Percentiles rank a stretch among this genome's conserved stretches.
Evolutionary conservation across 2,888 invertebrate species (phyloP).

Genomic region (Drosophila greeni): DNA sequence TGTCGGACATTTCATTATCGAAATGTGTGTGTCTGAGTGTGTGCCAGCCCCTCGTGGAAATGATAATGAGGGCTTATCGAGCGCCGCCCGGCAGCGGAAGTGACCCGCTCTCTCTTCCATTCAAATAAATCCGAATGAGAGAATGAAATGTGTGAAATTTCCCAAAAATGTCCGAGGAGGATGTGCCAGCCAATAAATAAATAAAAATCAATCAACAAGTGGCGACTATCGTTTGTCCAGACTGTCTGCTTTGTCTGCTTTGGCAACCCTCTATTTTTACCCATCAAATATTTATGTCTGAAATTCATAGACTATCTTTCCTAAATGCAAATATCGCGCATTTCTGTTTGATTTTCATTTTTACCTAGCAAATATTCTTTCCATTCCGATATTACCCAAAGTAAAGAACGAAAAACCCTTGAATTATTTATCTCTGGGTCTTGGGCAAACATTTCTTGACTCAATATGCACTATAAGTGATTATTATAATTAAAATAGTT

Average conservation of each 20-base stretch:
- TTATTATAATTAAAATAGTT: slow-evolving; percentile 67
- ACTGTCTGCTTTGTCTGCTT: neutral
- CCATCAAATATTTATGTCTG: neutral
- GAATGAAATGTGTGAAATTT: slow-evolving; percentile 33
- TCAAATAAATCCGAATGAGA: slow-evolving; percentile 19
- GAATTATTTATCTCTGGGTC: neutral
- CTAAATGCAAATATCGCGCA: neutral
- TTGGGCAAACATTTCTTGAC: neutral
- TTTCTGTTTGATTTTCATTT: neutral
- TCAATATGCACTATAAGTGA: slow-evolving; percentile 41
- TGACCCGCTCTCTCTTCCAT: slow-evolving; percentile 20
- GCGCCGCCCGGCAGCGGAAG: slow-evolving; percentile 33
- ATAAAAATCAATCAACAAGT: slow-evolving; percentile 70
- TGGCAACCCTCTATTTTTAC: neutral
- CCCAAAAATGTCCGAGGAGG: slow-evolving; percentile 4
- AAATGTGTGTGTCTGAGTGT: slow-evolving; percentile 44
- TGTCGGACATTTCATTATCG: slow-evolving; percentile 69
- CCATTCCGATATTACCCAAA: slow-evolving; percentile 2
- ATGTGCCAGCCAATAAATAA: slow-evolving; percentile 36
- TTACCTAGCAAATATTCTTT: neutral
- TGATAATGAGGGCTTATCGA: slow-evolving; percentile 71
- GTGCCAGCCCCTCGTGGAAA: slow-evolving; percentile 55
- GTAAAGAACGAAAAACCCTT: neutral
- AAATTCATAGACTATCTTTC: neutral
- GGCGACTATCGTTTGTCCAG: slow-evolving; percentile 26